Conservation (phyloP, 2,888 invertebrate genomes). For the Congeria kusceri region DNA sequence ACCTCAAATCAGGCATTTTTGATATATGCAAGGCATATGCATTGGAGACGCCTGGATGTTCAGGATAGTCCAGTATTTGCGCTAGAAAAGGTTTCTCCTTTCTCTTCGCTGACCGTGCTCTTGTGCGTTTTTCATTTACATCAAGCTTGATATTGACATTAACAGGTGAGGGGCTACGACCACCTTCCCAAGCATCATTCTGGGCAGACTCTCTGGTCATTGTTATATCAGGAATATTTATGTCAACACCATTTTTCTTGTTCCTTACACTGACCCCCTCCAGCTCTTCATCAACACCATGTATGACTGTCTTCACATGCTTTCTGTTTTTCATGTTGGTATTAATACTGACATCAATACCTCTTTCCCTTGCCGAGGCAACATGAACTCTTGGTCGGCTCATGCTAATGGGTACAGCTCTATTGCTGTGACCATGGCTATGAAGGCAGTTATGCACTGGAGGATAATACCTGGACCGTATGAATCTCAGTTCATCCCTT, state of each 20-base stretch:
- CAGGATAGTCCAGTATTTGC: constrained; percentile 24
- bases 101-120: constrained; percentile 18
- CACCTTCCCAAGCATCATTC: constrained; percentile 65
- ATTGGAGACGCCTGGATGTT: constrained; percentile 51
- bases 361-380: constrained; percentile 13
- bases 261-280: constrained; percentile 19
- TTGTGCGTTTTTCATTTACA: constrained; percentile 31
- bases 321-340: constrained; percentile 28
- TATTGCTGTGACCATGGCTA: constrained; percentile 5
- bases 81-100: constrained; percentile 27
- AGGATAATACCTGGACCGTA: constrained; percentile 50
- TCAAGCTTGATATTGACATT: constrained; percentile 58
- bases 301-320: constrained; percentile 42
- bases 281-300: constrained; percentile 26
- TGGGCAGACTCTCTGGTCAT: constrained; percentile 57
- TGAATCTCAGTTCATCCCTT: constrained; percentile 36
- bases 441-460: constrained; percentile 54
- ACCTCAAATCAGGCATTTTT: constrained; percentile 36
- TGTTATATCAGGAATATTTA: constrained; percentile 32
- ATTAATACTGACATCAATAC: constrained; percentile 52
- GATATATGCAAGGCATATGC: constrained; percentile 56
- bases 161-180: constrained; percentile 48
- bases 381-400: constrained; percentile 13
- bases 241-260: constrained; percentile 28
- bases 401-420: constrained; percentile 9